Base-by-base conservation (phyloP, 2,888 invertebrate species). In the Lumbricus terrestris region DNA sequence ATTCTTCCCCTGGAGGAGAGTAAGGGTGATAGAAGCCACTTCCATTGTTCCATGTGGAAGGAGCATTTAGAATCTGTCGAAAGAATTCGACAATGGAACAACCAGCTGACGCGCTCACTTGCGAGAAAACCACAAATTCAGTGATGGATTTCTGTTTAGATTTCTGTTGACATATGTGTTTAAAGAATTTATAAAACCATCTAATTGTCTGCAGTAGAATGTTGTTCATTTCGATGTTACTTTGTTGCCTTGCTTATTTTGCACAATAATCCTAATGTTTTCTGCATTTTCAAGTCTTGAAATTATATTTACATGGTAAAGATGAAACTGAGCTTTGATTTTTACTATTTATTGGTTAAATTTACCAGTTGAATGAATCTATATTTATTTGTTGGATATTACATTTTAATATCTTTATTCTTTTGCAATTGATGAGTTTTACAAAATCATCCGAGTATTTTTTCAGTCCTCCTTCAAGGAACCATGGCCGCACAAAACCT, bases 31-130 rank as follows among this genome's bases (percentile, higher is more conserved):
- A 34, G 37, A 37, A 34, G 85, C n/a, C 34, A 33, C 23, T 85
- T 37, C 23, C 85, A 85, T 34, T 85, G 85, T 85, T 34, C 37
- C 37, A 8, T 5, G 35, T 85, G 85, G 85, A 29, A 11, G 35
- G 35, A 85, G 85, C 85, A 34, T 37, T 34, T 85, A 33, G 85
- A 85, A 34, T 5, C 34, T 20, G 29, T 85, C 35, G 85, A 85
- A 37, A 85, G 37, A 85, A 35, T 85, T 85, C 85, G 85, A 35
- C 35, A 85, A 33, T 85, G 85, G 85, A 85, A 85, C 85, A 85
- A 85, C 37, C 16, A 6, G 35, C 34, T 85, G 20, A 85, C 85
- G 6, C 18, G 85, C 18, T 85, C 85, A 18, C 85, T 85, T 85
- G 85, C 35, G 34, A 35, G 35, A 34, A 85, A 85, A 69, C 69